phyloP scores from a whole-genome alignment of 1,140 invertebrate species.

The Babylonia areolata region DNA sequence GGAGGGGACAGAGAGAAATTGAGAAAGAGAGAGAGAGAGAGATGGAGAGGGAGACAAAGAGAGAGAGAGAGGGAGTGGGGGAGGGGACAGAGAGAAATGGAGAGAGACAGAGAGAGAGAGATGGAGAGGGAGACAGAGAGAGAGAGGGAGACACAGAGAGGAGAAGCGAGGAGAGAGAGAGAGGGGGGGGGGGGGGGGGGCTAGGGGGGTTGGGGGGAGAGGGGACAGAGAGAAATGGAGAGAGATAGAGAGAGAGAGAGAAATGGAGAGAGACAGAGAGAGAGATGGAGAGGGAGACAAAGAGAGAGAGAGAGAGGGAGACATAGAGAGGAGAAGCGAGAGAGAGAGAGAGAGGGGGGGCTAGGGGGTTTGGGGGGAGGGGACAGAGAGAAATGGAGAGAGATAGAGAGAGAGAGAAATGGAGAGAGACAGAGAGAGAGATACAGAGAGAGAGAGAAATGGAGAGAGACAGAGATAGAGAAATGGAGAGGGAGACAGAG shows the following conservation, averaged over 20 bases:
- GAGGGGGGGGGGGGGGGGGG: neutral
- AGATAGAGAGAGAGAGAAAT: neutral
- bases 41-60: neutral
- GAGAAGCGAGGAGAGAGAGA: conserved; percentile 11
- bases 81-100: neutral
- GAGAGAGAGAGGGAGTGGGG: neutral
- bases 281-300: neutral
- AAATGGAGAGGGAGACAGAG: neutral
- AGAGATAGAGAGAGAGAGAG: neutral
- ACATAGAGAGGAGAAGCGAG: neutral
- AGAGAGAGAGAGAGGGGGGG: neutral
- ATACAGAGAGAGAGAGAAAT: neutral
- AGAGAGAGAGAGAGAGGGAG: neutral
- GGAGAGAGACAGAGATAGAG: neutral
- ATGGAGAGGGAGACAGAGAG: neutral
- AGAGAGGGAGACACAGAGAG: neutral
- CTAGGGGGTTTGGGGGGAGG: too few species aligned
- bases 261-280: neutral
- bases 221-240: neutral
- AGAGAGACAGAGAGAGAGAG: conserved; percentile 6
- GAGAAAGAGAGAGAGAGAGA: neutral
- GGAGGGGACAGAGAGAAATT: neutral
- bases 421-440: neutral
- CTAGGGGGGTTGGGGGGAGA: too few species aligned
- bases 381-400: neutral